These are phyloP conservation scores for Drosophila fungiperda DNA, from an alignment of 2,888 invertebrate species.

Conservation along the genomic window DNA sequence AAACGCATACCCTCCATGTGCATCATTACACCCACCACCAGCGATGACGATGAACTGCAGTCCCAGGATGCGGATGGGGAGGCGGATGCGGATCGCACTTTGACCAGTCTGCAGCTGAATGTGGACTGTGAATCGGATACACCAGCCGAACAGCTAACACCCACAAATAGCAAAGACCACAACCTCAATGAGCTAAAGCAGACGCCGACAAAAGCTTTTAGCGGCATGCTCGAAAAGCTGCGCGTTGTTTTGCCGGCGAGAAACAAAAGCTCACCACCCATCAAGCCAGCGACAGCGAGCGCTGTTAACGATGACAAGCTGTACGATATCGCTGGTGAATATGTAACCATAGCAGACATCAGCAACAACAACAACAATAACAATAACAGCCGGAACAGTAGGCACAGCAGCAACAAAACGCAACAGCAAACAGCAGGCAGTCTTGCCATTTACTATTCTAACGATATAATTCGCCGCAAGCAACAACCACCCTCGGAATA, in stretches of 20 bases:
- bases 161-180: slow-evolving; percentile 79
- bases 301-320: slow-evolving; percentile 84
- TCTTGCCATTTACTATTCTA: slow-evolving; percentile 87
- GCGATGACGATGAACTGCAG: slow-evolving; percentile 91
- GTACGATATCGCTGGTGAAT: slow-evolving; percentile 88
- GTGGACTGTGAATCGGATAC: slow-evolving; percentile 48
- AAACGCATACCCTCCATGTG: slow-evolving; percentile 96
- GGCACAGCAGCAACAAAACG: slow-evolving; percentile 30
- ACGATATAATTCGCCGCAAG: slow-evolving; percentile 87
- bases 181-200: slow-evolving; percentile 84
- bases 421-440: slow-evolving; percentile 61
- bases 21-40: slow-evolving; percentile 94
- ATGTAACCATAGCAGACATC: slow-evolving; percentile 94
- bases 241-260: slow-evolving; percentile 87
- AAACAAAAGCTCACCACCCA: slow-evolving; percentile 84
- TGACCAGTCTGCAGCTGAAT: slow-evolving; percentile 87
- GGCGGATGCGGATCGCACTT: slow-evolving; percentile 66
- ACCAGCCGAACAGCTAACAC: slow-evolving; percentile 67
- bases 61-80: slow-evolving; percentile 36
- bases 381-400: slow-evolving; percentile 85
- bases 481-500: slow-evolving; percentile 87
- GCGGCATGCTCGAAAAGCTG: slow-evolving; percentile 90
- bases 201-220: slow-evolving; percentile 86
- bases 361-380: slow-evolving; percentile 89
- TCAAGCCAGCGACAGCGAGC: slow-evolving; percentile 84